Percentiles rank a stretch among this genome's conserved stretches.
phyloP scores from a whole-genome alignment of 2,888 invertebrate genomes.

The Synanthedon vespiformis region DNA sequence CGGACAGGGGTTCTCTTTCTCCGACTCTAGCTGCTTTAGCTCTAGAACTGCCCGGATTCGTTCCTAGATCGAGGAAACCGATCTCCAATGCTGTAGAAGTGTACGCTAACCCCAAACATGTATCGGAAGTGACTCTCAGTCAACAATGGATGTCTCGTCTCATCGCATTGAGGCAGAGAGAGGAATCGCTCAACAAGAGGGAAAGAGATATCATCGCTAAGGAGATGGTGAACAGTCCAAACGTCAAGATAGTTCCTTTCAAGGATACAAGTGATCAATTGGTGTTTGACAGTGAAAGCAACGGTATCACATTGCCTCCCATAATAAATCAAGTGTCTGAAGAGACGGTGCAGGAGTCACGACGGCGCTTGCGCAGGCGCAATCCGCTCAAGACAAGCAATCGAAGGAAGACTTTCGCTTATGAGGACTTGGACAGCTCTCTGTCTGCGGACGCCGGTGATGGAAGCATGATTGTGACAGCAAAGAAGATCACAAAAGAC shows the following conservation, averaged over 20 bases:
- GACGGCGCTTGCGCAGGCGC: constrained; percentile 34
- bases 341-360: constrained; percentile 19
- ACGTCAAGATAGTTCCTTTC: constrained; percentile 31
- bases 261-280: constrained; percentile 16
- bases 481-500: constrained; percentile 55
- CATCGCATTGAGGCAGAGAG: constrained; percentile 59
- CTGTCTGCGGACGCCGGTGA: constrained; percentile 71
- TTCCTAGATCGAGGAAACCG: constrained; percentile 49
- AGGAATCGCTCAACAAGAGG: constrained; percentile 60
- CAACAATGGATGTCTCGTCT: constrained; percentile 71
- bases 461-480: constrained; percentile 64
- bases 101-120: constrained; percentile 49
- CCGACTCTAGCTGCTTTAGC: constrained; percentile 59
- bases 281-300: constrained; percentile 15
- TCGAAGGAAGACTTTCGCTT: constrained; percentile 46
- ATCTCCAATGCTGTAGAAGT: constrained; percentile 29
- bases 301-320: constrained; percentile 58
- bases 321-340: constrained; percentile 24
- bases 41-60: constrained; percentile 58
- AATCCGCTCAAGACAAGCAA: constrained; percentile 30
- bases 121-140: constrained; percentile 67
- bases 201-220: constrained; percentile 58
- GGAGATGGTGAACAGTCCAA: constrained; percentile 53
- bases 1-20: constrained; percentile 32
- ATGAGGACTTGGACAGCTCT: constrained; percentile 71